Evolutionary conservation across 1,140 invertebrate genomes (phyloP), one percentile per base, ranked within the genome.

Genomic region (Paracyclopina nana): DNA sequence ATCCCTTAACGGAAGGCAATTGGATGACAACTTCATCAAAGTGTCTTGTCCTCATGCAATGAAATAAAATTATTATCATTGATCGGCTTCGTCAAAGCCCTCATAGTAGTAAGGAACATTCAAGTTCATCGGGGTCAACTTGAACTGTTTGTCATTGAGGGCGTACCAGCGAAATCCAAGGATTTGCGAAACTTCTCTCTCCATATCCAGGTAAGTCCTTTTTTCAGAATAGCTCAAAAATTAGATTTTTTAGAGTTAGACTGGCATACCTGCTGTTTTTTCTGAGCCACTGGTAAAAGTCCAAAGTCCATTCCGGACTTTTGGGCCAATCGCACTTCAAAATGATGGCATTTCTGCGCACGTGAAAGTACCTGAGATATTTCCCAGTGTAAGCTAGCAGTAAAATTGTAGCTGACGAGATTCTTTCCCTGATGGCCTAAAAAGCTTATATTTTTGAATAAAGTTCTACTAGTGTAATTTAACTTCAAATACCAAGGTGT

Each of bases 391-490:
- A 67, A 0, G 75, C 78, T 25, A 85, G 67, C n/a, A 85, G 64
- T 24, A 87, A 61, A 11, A 83, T 67, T 1, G 81, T 84, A 0
- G 76, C 70, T 0, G 82, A 83, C 1, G 82, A 85, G 45, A 87
- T 72, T 59, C 78, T 68, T 58, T 86, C 81, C 4, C 78, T 69
- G 14, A 86, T 72, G 55, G 81, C 67, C 78, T 80, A 57, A 9
- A 24, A 41, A 22, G 11, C 27, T 14, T 12, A 22, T 51, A 26
- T 46, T 9, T 28, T 43, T 38, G 22, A 28, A 24, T 11, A 14
- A 34, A 3, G 0, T 22, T 5, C 20, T 20, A 52, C 42, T 6
- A 1, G 12, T 44, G 29, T 16, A 40, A n/a, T n/a, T n/a, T n/a
- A n/a, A n/a, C n/a, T n/a, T n/a, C n/a, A n/a, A n/a, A 60, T 62